phyloP scores from a whole-genome alignment of 2,888 invertebrate species.

The Eupithecia tripunctaria region DNA sequence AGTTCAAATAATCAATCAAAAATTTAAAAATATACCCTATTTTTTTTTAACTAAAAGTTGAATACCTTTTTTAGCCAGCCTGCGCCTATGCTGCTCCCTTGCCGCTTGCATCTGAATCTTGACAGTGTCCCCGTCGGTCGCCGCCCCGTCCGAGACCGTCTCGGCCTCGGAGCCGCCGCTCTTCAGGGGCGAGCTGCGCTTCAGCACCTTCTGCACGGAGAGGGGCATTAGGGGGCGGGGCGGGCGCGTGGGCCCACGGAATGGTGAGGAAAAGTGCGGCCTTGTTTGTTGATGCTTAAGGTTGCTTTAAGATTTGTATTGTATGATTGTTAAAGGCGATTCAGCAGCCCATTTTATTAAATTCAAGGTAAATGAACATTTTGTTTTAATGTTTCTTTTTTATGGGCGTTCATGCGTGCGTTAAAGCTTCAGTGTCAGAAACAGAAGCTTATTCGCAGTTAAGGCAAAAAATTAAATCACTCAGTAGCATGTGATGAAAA shows the following conservation, averaged over 20 bases:
- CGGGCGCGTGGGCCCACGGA: slow-evolving; percentile 5
- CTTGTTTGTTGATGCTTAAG: background rate
- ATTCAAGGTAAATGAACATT: background rate
- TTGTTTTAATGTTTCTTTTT: background rate
- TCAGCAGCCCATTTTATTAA: background rate
- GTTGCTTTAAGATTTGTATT: background rate
- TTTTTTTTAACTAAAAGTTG: background rate
- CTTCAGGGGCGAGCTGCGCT: slow-evolving; percentile 71
- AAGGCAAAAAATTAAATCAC: slow-evolving; percentile 24
- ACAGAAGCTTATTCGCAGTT: slow-evolving; percentile 22
- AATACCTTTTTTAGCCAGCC: slow-evolving; percentile 78
- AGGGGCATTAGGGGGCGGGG: background rate
- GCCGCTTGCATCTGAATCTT: slow-evolving; percentile 82
- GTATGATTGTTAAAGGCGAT: background rate
- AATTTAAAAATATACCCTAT: too few relatives aligned
- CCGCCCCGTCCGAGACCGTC: slow-evolving; percentile 61
- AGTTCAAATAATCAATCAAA: too few relatives aligned
- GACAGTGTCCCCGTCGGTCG: slow-evolving; percentile 64
- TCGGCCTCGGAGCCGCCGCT: slow-evolving; percentile 74
- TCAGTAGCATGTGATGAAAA: background rate
- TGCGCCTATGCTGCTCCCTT: slow-evolving; percentile 71
- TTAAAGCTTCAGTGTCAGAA: slow-evolving; percentile 31
- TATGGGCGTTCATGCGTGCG: slow-evolving; percentile 33
- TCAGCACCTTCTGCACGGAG: slow-evolving; percentile 69
- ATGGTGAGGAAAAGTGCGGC: slow-evolving; percentile 28